phyloP scores from a whole-genome alignment of 2,113 vertebrate genomes.

The Dolichotis patagonum region DNA sequence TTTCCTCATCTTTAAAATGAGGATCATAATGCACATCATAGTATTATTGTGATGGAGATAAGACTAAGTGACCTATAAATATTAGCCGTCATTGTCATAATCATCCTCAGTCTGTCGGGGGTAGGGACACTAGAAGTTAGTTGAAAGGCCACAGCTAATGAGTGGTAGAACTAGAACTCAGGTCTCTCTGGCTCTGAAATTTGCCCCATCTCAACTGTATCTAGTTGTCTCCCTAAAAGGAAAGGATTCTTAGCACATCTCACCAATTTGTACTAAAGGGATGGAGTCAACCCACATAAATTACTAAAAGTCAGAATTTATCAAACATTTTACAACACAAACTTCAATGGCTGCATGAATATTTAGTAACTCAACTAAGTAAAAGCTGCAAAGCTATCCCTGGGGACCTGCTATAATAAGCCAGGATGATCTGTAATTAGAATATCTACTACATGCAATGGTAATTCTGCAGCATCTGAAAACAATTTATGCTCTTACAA shows the following conservation, averaged over 20 bases:
- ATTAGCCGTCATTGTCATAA: not conserved
- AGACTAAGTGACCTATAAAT: not conserved
- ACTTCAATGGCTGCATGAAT: conserved; percentile 49
- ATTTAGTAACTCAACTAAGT: conserved; percentile 50
- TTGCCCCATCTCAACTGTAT: not conserved
- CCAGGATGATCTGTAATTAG: not conserved
- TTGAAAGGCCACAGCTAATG: not conserved
- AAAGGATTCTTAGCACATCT: not conserved
- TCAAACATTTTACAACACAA: conserved; percentile 17
- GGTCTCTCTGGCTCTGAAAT: not conserved
- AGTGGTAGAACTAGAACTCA: not conserved
- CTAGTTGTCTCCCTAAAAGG: not conserved
- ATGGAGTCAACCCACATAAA: fast-evolving
- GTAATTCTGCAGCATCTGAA: not conserved
- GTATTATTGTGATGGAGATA: not conserved
- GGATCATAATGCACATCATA: not conserved
- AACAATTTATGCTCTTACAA: not conserved
- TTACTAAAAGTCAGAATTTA: not conserved
- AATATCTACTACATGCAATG: not conserved
- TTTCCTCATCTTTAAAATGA: not conserved
- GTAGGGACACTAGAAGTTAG: not conserved
- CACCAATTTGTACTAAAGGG: not conserved
- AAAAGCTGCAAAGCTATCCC: conserved; percentile 6
- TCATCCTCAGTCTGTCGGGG: not conserved
- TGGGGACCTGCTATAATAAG: not conserved